Evolutionary conservation across 1,140 invertebrate genomes (phyloP), one percentile per base, ranked within the genome.

Genomic region (Drosophila asahinai): DNA sequence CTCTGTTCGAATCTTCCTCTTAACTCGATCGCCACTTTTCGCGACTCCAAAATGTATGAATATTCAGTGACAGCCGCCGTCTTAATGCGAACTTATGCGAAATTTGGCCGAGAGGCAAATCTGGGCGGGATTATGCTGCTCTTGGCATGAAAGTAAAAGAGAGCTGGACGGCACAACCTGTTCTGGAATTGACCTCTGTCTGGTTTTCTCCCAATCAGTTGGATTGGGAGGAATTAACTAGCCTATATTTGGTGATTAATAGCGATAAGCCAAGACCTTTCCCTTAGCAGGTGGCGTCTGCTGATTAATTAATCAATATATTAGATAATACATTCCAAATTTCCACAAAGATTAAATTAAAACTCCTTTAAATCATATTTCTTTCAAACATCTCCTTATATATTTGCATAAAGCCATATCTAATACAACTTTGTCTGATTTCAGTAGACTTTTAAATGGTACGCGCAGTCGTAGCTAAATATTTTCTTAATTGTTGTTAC

Each of bases 1-100:
- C 65, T 73, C 63, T 27, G 61, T 7, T 27, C 40, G 15, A 47
- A 25, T 67, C 63, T 45, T 70, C 14, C 45, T 61, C 59, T 73
- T 70, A 25, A 47, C 45, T 74, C 43, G 17, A 64, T 51, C 14
- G 66, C 27, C 54, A 52, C 68, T 75, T 75, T 78, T 78, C 42
- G 84, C 77, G 47, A 71, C 54, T 54, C 15, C 57, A 64, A 38
- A 8, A 57, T 45, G 47, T 65, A 57, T 87, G 65, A 83, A 87
- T 87, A 84, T 89, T 89, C 65, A 87, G 58, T 40, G 68, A 70
- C 33, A 25, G 22, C 49, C 47, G 52, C 49, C 47, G 58, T 62
- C 51, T 78, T 42, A 59, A 77, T 47, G 45, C 62, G 27, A 72
- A 67, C 63, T 54, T 68, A 43, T 42, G 67, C 43, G 27, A 68